phyloP scores from a whole-genome alignment of 2,113 vertebrate genomes.

The Salvelinus fontinalis region DNA sequence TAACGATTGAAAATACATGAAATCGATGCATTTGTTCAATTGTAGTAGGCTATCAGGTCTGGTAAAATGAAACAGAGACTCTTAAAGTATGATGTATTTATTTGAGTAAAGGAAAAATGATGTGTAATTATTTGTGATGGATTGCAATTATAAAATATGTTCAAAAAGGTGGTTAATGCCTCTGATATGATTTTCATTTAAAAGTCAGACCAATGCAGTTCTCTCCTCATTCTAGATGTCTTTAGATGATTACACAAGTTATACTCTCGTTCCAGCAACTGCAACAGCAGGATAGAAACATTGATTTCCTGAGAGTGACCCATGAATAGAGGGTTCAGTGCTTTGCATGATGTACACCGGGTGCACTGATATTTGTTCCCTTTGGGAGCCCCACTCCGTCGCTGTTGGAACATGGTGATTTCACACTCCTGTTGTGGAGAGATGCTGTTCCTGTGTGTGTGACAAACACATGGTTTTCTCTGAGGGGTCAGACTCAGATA shows the following conservation, averaged over 20 bases:
- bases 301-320: conserved; percentile 42
- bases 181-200: too few species aligned
- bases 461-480: conserved; percentile 65
- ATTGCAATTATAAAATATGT: too few species aligned
- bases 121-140: not conserved
- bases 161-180: too few species aligned
- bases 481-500: conserved; percentile 56
- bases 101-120: not conserved
- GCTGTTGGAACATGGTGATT: conserved; percentile 68
- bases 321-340: conserved; percentile 49
- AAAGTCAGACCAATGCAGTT: too few species aligned
- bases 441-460: conserved; percentile 63
- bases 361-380: conserved; percentile 38
- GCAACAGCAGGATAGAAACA: conserved; percentile 30
- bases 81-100: not conserved
- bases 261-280: not conserved
- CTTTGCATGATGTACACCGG: conserved; percentile 39
- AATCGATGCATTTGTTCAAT: too few species aligned
- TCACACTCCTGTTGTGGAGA: conserved; percentile 71
- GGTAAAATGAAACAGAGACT: too few species aligned
- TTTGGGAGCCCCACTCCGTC: conserved; percentile 8
- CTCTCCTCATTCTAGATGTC: too few species aligned
- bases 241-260: not conserved
- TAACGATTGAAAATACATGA: too few species aligned
- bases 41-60: too few species aligned